Evolutionary conservation across 2,888 invertebrate genomes (phyloP), one percentile per base, ranked within the genome.

Genomic region (Melinaea menophilus): DNA sequence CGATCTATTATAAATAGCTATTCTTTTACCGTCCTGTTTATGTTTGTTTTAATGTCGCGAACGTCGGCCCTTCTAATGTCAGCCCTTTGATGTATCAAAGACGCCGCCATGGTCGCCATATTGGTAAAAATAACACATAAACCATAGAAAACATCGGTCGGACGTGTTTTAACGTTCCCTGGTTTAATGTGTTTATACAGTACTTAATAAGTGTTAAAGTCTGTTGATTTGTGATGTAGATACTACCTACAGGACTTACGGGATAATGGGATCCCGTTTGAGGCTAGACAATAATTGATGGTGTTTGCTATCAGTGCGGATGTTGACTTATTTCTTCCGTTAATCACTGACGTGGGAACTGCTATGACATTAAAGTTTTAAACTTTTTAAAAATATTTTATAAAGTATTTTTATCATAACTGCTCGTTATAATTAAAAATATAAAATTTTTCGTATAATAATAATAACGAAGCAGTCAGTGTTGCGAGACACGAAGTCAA

Each of bases 91-190:
- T 79, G 78, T 82, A 83, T 88, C 86, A 87, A 87, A 88, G 79
- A 72, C 67, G 75, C 85, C 87, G 86, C 77, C 78, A 77, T 76
- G 79, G 81, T 78, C 77, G 79, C 83, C 84, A 81, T 87, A 87
- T 87, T 87, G 86, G 87, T 86, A 84, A 83, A 84, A 85, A 84
- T 82, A 87, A 84, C 87, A 87, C 85, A 86, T 85, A 84, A 79
- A 80, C 75, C 75, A 74, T 77, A 72, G 72, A 76, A 75, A 78
- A 81, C 81, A 81, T 79, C 65, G 78, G 77, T 75, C 64, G 67
- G 58, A 62, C 64, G 63, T 59, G 67, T 71, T 65, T 69, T 61
- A 62, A 60, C 63, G 63, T 47, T 62, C 61, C 63, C 63, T 59
- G 33, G 34, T 12, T 33, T 22, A 34, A 12, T 51, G 31, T 41